Conservation (phyloP, 2,113 vertebrate genomes). For the Melanocharis versteri region DNA sequence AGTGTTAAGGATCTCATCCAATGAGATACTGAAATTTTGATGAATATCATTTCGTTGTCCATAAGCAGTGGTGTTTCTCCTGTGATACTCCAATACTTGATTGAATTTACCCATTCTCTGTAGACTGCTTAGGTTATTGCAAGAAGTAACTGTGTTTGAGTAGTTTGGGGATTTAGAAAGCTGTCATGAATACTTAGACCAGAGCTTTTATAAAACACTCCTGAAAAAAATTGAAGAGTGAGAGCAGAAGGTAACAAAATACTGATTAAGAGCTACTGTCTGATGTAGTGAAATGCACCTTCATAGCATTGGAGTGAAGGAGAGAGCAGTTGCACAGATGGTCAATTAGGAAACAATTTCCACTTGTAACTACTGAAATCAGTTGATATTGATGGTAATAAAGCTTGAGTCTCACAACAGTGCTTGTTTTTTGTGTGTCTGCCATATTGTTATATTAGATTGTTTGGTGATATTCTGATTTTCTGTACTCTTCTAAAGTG, state of each 20-base stretch:
- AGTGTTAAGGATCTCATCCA: background rate
- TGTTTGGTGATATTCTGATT: background rate
- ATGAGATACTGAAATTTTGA: background rate
- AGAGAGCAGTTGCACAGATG: slow-evolving; percentile 25
- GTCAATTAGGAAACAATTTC: slow-evolving; percentile 43
- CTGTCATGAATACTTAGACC: background rate
- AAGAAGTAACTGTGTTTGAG: background rate
- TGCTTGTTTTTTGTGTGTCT: background rate
- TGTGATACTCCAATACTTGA: background rate
- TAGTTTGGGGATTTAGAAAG: background rate
- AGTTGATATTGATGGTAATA: slow-evolving; percentile 24
- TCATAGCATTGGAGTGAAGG: background rate
- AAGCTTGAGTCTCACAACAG: background rate
- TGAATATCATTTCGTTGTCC: background rate
- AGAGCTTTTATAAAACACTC: background rate
- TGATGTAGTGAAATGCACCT: background rate
- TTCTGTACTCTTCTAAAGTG: background rate
- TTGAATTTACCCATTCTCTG: background rate
- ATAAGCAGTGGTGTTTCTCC: background rate
- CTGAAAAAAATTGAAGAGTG: background rate
- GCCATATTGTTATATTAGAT: background rate
- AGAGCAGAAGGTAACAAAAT: background rate
- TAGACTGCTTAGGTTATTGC: background rate
- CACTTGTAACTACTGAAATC: slow-evolving; percentile 39
- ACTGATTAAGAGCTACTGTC: background rate